phyloP scores from a whole-genome alignment of 1,140 invertebrate species.

The Cydia pomonella region DNA sequence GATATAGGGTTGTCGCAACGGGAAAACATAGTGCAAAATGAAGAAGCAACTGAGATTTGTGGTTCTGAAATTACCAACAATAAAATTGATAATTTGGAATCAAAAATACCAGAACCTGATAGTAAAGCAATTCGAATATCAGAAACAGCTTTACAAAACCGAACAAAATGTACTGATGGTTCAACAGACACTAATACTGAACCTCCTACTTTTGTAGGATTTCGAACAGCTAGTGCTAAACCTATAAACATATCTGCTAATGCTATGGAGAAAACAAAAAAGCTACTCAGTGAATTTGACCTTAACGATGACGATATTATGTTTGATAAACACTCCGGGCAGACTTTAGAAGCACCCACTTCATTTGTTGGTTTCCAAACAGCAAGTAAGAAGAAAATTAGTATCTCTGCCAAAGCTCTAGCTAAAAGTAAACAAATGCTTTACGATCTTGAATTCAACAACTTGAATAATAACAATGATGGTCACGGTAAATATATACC shows the following conservation, averaged over 20 bases:
- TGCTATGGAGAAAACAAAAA: conserved; percentile 48
- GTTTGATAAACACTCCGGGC: neutral
- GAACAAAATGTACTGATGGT: neutral
- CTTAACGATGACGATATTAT: neutral
- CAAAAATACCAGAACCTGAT: neutral
- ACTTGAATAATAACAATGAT: conserved; percentile 26
- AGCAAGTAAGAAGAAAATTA: conserved; percentile 54
- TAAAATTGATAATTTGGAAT: too few relatives aligned
- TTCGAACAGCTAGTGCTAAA: conserved; percentile 44
- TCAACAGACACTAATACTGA: neutral
- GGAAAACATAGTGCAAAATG: neutral
- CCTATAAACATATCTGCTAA: conserved; percentile 47
- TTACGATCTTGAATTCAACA: conserved; percentile 39
- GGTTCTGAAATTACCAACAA: neutral
- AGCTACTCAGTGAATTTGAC: conserved; percentile 38
- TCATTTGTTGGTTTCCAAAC: conserved; percentile 51
- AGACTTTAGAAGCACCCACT: neutral
- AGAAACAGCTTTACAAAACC: neutral
- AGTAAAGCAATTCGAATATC: neutral
- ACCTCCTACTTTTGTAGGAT: conserved; percentile 33
- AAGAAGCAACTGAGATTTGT: neutral
- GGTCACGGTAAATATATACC: neutral
- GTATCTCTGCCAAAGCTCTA: conserved; percentile 58
- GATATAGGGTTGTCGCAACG: conserved; percentile 38
- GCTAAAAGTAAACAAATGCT: conserved; percentile 45